Percentiles rank a stretch among this genome's conserved stretches.
These are phyloP conservation scores for Drosophila incognita DNA, from an alignment of 2,888 invertebrate genomes.

Conservation along the genomic window DNA sequence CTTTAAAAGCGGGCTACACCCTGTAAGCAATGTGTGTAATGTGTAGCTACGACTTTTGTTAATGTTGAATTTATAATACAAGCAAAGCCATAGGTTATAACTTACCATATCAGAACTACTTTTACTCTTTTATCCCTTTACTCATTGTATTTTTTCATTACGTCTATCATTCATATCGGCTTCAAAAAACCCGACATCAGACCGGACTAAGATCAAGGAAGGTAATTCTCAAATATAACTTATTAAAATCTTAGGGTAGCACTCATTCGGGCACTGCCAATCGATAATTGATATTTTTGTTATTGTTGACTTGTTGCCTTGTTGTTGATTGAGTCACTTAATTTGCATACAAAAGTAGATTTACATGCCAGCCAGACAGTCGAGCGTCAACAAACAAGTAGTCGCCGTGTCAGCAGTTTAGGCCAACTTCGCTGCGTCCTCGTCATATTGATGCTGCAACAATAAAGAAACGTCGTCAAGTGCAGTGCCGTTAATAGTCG, in stretches of 20 bases:
- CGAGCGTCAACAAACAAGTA: conserved; percentile 49
- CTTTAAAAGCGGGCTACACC: conserved; percentile 34
- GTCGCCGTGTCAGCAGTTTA: conserved; percentile 19
- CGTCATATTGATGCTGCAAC: conserved; percentile 44
- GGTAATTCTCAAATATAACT: background rate
- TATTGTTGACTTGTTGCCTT: conserved; percentile 34
- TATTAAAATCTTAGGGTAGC: conserved; percentile 25
- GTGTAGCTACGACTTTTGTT: no score
- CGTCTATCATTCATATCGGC: no score
- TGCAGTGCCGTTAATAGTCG: conserved; percentile 63
- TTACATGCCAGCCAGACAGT: conserved; percentile 68
- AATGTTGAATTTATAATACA: no score
- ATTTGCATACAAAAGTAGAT: conserved; percentile 81
- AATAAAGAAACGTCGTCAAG: conserved; percentile 53
- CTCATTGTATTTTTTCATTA: no score
- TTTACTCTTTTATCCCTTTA: background rate
- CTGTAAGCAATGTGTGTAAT: conserved; percentile 3
- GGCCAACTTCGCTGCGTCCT: conserved; percentile 20
- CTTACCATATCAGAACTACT: background rate
- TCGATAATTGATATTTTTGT: conserved; percentile 17
- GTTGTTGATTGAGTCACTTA: conserved; percentile 79
- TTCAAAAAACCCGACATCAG: background rate
- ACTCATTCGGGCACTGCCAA: background rate
- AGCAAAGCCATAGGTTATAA: background rate
- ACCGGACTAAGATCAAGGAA: background rate